A percentile compares a stretch with the other conserved stretches of the same genome.
These are phyloP conservation scores for Chloroclystis v-ata DNA, from an alignment of 2,888 invertebrate genomes.

Conservation along the genomic window DNA sequence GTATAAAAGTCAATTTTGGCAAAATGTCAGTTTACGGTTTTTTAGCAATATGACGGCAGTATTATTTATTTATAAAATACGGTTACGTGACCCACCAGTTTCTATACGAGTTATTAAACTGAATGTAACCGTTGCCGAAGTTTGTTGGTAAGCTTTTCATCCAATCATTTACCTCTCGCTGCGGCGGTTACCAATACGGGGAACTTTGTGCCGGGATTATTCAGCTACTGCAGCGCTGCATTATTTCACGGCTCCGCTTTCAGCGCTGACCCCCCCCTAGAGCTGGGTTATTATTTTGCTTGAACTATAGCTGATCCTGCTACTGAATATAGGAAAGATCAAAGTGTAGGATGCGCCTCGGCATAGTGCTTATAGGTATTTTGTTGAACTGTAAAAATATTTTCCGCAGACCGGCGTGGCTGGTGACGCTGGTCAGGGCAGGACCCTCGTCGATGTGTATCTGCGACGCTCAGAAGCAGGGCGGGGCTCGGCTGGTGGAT, in stretches of 20 bases:
- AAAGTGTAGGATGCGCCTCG: background rate
- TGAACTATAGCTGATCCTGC: background rate
- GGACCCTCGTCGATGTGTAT: constrained; percentile 30
- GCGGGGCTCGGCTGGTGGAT: constrained; percentile 38
- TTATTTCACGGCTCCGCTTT: constrained; percentile 14
- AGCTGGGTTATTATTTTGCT: constrained; percentile 11
- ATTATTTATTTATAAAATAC: no score
- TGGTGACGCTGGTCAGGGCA: no score
- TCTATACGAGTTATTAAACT: constrained; percentile 3
- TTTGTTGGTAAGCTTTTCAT: constrained; percentile 21
- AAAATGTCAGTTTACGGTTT: no score
- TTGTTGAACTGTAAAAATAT: no score
- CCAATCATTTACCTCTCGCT: constrained; percentile 22
- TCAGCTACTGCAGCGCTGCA: constrained; percentile 19
- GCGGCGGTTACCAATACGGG: constrained; percentile 16
- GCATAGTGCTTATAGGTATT: no score
- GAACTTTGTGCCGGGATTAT: constrained; percentile 20
- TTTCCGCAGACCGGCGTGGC: no score
- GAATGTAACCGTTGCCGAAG: constrained; percentile 12
- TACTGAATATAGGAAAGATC: background rate
- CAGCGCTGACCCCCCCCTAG: constrained; percentile 13
- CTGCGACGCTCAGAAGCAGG: constrained; percentile 22
- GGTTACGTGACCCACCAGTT: background rate
- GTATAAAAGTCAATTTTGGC: no score
- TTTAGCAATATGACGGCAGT: no score